Conservation (phyloP, 2,888 invertebrate genomes). For the Andricus quercusramuli region DNA sequence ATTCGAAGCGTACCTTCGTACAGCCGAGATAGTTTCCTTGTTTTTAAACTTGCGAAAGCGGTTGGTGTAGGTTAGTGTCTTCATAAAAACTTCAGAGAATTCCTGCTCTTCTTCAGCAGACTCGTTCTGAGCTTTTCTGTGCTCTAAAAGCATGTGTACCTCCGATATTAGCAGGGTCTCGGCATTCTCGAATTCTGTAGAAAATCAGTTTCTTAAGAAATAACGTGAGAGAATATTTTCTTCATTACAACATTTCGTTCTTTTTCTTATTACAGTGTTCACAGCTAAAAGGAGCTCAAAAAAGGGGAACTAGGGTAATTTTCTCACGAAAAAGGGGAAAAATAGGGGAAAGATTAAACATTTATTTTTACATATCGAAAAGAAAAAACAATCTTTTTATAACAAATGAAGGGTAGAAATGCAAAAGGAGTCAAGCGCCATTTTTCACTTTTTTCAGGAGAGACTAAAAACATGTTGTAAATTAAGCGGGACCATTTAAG, state of each 20-base stretch:
- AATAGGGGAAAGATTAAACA: too few species aligned
- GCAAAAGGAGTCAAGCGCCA: too few species aligned
- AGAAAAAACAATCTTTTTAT: too few species aligned
- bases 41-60: conserved; percentile 98
- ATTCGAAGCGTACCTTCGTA: conserved; percentile 87
- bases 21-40: conserved; percentile 97
- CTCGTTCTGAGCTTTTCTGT: conserved; percentile 98
- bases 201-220: conserved; percentile 28
- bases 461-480: too few species aligned
- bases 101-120: conserved; percentile 99
- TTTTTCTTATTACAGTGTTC: background rate
- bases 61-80: conserved; percentile 97
- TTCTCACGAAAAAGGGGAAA: too few species aligned
- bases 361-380: too few species aligned
- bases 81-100: conserved; percentile 98
- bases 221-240: background rate
- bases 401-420: too few species aligned
- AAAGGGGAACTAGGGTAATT: too few species aligned
- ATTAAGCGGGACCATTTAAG: too few species aligned
- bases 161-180: conserved; percentile 98
- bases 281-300: too few species aligned
- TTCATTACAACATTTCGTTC: background rate
- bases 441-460: too few species aligned
- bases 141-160: conserved; percentile 97
- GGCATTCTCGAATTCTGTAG: conserved; percentile 96